phyloP scores from a whole-genome alignment of 2,888 invertebrate species.

The Drosophila aldrichi region DNA sequence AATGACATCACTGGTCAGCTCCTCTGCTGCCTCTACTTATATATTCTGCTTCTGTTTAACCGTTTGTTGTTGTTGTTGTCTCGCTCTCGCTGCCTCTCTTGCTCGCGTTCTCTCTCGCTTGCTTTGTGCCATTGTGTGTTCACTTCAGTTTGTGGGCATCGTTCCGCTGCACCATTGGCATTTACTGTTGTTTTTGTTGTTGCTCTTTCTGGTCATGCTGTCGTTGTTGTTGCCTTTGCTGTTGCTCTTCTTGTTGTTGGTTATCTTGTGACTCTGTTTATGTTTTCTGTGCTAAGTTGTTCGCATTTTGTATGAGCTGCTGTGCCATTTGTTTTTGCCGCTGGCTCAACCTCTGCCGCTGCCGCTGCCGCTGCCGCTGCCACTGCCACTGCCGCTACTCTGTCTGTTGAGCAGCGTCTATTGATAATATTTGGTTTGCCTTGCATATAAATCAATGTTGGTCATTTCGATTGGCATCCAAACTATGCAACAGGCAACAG shows the following conservation, averaged over 20 bases:
- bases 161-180: slow-evolving; percentile 59
- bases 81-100: slow-evolving; percentile 15
- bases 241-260: slow-evolving; percentile 40
- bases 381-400: not conserved
- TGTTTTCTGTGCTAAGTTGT: slow-evolving; percentile 61
- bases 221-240: slow-evolving; percentile 21
- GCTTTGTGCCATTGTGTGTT: slow-evolving; percentile 34
- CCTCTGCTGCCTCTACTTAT: slow-evolving; percentile 53
- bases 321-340: slow-evolving; percentile 42
- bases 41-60: slow-evolving; percentile 64
- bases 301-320: slow-evolving; percentile 43
- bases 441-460: slow-evolving; percentile 82
- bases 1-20: too few relatives aligned
- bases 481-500: slow-evolving; percentile 61
- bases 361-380: not conserved
- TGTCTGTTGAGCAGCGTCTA: slow-evolving; percentile 63
- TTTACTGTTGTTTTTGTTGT: slow-evolving; percentile 59
- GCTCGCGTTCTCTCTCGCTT: not conserved
- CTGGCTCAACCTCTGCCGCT: not conserved
- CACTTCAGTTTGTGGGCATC: slow-evolving; percentile 49
- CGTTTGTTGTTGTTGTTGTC: slow-evolving; percentile 37
- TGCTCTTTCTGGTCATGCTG: slow-evolving; percentile 37
- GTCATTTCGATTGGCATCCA: slow-evolving; percentile 72
- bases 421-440: slow-evolving; percentile 77
- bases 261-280: slow-evolving; percentile 54